Evolutionary conservation across 92 coral and sea anemone genomes (phyloP).

Genomic region (Palythoa grandis): DNA sequence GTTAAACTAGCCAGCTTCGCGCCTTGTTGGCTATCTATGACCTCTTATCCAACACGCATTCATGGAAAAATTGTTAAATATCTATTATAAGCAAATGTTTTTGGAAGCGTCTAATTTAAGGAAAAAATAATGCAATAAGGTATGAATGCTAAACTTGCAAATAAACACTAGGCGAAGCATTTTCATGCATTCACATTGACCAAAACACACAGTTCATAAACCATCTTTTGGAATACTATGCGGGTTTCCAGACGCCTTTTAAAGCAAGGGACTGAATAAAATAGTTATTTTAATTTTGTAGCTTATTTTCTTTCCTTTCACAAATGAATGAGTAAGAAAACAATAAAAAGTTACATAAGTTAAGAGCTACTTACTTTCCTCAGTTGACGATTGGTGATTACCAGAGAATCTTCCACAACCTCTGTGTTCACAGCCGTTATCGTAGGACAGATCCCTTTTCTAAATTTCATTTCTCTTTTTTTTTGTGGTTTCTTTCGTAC

Average conservation of each 20-base stretch:
- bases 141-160: conserved; percentile 17
- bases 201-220: conserved; percentile 11
- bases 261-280: conserved; percentile 4
- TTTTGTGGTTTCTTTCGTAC: conserved; percentile 12
- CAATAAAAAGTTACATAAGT: conserved; percentile 1
- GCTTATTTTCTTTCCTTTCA: conserved; percentile 21
- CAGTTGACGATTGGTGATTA: conserved; percentile 9
- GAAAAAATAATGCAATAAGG: conserved; percentile 1
- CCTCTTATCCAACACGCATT: too few species aligned
- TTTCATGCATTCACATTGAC: conserved; percentile 7
- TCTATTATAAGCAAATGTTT: conserved; percentile 1
- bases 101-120: conserved; percentile 3
- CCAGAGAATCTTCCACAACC: not conserved
- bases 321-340: not conserved
- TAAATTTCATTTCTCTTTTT: not conserved
- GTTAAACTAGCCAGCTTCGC: too few species aligned
- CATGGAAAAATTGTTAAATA: too few species aligned
- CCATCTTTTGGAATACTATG: conserved; percentile 3
- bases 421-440: not conserved
- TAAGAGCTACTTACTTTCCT: conserved; percentile 15
- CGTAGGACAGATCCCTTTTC: conserved; percentile 23
- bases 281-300: conserved; percentile 19
- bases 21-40: too few species aligned
- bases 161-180: not conserved
- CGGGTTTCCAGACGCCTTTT: not conserved